Evolutionary conservation across 2,888 invertebrate genomes (phyloP).

Genomic region (Drosophila neotestacea): DNA sequence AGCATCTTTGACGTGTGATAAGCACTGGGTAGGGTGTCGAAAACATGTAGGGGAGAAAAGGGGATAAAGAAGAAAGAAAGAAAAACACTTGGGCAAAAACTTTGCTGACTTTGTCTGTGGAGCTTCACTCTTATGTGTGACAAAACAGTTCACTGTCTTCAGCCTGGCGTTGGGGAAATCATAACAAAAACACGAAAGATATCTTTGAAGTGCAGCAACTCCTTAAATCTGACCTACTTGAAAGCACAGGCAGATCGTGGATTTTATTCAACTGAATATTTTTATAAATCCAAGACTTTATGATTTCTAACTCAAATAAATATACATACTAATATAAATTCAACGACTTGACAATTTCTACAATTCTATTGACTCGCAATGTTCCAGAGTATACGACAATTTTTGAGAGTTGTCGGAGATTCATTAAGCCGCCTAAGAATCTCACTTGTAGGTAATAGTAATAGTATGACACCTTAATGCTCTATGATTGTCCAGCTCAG

Average conservation of each 20-base stretch:
- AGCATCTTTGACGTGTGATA: conserved; percentile 80
- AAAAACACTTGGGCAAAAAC: conserved; percentile 74
- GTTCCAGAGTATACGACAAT: neutral
- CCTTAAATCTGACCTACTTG: conserved; percentile 30
- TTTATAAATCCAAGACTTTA: neutral
- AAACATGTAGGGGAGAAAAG: neutral
- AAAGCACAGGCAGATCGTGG: neutral
- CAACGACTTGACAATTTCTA: neutral
- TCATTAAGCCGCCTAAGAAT: neutral
- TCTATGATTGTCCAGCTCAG: neutral
- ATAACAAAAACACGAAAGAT: conserved; percentile 53
- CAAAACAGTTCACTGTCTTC: conserved; percentile 67
- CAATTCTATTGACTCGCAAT: neutral
- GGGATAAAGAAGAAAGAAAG: conserved; percentile 26
- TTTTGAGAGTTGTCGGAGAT: neutral
- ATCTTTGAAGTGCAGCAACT: conserved; percentile 33
- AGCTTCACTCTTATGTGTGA: conserved; percentile 43
- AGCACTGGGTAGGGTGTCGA: conserved; percentile 42
- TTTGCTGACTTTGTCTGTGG: conserved; percentile 55
- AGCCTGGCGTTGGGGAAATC: conserved; percentile 56
- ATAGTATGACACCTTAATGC: conserved; percentile 12
- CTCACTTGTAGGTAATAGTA: too few relatives aligned
- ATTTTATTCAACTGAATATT: conserved; percentile 9
- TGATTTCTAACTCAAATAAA: neutral
- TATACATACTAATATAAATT: neutral